Evolutionary conservation across 2,113 vertebrate genomes (phyloP), one percentile per base, ranked within the genome.

Genomic region (Geothlypis trichas): DNA sequence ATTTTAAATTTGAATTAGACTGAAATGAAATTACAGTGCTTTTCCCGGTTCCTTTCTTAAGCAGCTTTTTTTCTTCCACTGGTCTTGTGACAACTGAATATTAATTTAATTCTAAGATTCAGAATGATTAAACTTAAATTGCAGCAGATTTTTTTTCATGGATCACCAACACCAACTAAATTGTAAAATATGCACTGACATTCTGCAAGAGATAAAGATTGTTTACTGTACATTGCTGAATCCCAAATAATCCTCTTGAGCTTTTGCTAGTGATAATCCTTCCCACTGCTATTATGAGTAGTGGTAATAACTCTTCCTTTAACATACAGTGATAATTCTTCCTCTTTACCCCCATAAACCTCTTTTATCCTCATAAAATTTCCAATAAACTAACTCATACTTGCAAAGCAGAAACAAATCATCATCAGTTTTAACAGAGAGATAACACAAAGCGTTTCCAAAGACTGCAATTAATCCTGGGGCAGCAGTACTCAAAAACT

Each of bases 131-230:
- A 92, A 89, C 19, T 77, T 47, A 81, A 95, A 95, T 78, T 85
- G 78, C 87, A 93, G 71, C 12, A 86, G 61, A 58, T 44, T 78
- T 92, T 89, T 89, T 93, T 96, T 73, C 72, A 84, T 15, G 72
- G 31, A 87, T 10, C 28, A 66, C n/a, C 80, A 65, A 75, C n/a
- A 2, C 31, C 26, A 95, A 35, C 66, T 52, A 31, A 62, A 62
- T 68, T 77, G 31, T 86, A 95, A 85, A 91, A 85, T 79, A 77
- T 59, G 52, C 44, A 65, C 67, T 94, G 90, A 78, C 86, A 95
- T 95, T 89, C 82, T 77, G 52, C 76, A 85, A 92, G 65, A 94
- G 84, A 96, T 95, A 95, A 93, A 92, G 59, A 71, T 87, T 95
- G 93, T 92, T 93, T 95, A 89, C 80, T 80, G 74, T 87, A 86